A percentile compares a stretch with the other conserved stretches of the same genome.
Evolutionary conservation across 2,113 vertebrate genomes (phyloP).

Genomic region (Seriola quinqueradiata): DNA sequence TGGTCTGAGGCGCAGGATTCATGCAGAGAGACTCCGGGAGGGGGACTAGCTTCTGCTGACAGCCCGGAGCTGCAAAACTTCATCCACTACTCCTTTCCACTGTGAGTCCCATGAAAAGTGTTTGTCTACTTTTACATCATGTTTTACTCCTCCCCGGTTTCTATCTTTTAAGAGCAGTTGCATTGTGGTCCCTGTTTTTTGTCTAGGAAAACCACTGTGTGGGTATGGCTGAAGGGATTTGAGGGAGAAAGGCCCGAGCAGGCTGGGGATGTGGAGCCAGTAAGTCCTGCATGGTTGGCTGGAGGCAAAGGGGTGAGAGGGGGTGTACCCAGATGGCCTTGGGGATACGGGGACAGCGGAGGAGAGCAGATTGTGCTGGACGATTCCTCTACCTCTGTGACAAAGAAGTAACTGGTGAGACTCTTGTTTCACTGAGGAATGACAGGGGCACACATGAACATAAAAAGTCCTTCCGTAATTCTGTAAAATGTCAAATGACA

Average conservation of each 20-base stretch:
- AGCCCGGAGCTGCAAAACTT: constrained; percentile 74
- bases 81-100: constrained; percentile 73
- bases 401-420: constrained; percentile 71
- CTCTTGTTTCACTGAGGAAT: not conserved
- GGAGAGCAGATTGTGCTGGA: constrained; percentile 61
- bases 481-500: not conserved
- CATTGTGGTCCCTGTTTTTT: not conserved
- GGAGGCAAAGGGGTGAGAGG: not conserved
- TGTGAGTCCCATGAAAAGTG: constrained; percentile 61
- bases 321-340: constrained; percentile 79
- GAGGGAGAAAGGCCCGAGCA: constrained; percentile 10
- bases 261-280: constrained; percentile 9
- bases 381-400: constrained; percentile 77
- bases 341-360: constrained; percentile 65
- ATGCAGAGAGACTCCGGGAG: constrained; percentile 68
- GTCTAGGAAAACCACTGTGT: constrained; percentile 63
- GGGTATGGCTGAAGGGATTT: constrained; percentile 75
- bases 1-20: constrained; percentile 71
- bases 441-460: not conserved
- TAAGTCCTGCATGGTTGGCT: constrained; percentile 38
- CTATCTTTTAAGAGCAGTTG: not conserved
- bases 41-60: constrained; percentile 74
- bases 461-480: not conserved
- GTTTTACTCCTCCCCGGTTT: not conserved
- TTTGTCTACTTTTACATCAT: not conserved